These are phyloP conservation scores for Pelecanoides urinatrix DNA, from an alignment of 2,113 vertebrate species.

Conservation along the genomic window DNA sequence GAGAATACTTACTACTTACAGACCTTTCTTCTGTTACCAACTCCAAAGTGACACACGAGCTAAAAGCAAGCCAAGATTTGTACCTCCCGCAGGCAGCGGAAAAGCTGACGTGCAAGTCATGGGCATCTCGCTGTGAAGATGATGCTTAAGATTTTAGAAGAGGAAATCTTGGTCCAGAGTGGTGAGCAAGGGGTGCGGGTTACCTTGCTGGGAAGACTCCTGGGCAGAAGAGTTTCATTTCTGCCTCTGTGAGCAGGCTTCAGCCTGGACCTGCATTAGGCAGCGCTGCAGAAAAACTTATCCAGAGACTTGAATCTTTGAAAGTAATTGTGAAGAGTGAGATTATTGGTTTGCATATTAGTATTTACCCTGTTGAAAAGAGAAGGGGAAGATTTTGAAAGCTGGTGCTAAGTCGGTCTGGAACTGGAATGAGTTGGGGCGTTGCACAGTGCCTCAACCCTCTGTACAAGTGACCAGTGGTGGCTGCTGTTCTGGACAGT, in stretches of 20 bases:
- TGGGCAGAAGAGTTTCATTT: neutral
- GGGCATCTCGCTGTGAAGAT: neutral
- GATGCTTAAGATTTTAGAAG: neutral
- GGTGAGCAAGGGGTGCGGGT: neutral
- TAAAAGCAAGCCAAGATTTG: neutral
- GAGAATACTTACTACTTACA: neutral
- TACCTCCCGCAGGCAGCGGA: neutral
- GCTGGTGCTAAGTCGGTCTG: neutral
- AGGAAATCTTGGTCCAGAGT: neutral
- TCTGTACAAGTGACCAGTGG: neutral
- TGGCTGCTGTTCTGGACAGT: neutral
- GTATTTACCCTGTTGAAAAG: neutral
- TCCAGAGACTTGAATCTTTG: neutral
- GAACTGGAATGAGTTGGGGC: neutral
- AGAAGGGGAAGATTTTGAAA: neutral
- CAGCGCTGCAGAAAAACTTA: neutral
- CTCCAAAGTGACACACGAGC: neutral
- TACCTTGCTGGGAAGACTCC: accelerated
- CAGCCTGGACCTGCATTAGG: neutral
- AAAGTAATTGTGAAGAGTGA: neutral
- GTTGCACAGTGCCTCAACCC: accelerated
- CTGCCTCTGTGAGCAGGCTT: neutral
- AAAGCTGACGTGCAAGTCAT: neutral
- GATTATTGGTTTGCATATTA: neutral
- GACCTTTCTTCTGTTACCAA: neutral